These are phyloP conservation scores for Glyptemys insculpta DNA, from an alignment of 2,797 vertebrate genomes.

Conservation along the genomic window DNA sequence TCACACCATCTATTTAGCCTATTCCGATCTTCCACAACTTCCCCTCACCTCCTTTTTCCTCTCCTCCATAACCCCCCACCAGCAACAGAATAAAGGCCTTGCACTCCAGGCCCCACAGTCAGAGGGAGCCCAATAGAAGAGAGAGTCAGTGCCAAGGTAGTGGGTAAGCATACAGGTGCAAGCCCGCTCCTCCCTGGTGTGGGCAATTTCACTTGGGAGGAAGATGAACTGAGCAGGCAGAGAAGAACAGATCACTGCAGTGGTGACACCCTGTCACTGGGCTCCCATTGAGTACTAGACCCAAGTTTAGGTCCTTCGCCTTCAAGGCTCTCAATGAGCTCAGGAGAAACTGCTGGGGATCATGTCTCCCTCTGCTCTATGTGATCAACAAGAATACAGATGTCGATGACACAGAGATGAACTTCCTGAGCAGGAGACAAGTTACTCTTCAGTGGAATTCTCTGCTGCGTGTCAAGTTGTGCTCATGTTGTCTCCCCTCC, in stretches of 20 bases:
- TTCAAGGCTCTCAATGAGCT: not conserved
- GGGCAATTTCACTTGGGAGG: not conserved
- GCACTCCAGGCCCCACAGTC: not conserved
- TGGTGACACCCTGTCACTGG: not conserved
- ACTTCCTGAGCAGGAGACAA: not conserved
- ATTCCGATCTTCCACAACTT: not conserved
- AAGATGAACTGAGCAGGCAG: not conserved
- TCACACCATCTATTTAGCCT: not conserved
- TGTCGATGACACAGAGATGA: not conserved
- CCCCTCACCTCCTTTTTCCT: rapidly evolving
- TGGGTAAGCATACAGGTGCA: not conserved
- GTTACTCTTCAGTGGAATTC: not conserved
- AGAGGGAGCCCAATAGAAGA: not conserved
- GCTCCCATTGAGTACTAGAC: not conserved
- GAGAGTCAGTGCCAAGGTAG: not conserved
- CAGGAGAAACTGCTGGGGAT: not conserved
- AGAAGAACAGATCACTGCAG: not conserved
- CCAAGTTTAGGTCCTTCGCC: not conserved
- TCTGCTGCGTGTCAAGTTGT: not conserved
- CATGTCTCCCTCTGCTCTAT: not conserved
- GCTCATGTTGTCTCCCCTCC: not conserved
- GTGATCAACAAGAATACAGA: not conserved
- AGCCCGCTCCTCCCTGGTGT: not conserved
- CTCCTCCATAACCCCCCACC: not conserved
- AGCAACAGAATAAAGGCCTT: not conserved